A percentile compares a stretch with the other conserved stretches of the same genome.
phyloP scores from a whole-genome alignment of 2,888 invertebrate genomes.

The Ceratothoa steindachneri region DNA sequence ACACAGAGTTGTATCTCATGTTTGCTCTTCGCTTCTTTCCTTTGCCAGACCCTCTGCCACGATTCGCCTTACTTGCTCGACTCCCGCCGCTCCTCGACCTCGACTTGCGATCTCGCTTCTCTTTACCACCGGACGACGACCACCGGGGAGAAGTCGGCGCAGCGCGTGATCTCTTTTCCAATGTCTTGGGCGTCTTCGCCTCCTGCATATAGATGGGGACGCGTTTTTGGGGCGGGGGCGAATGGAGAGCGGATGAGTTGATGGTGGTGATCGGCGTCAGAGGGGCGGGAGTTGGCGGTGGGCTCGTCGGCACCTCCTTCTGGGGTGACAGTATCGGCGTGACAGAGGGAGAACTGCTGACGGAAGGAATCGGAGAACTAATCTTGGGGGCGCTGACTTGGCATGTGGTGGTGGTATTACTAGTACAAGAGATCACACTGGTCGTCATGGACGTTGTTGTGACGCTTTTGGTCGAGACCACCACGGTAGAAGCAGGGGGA shows the following conservation, averaged over 20 bases:
- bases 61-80: conserved; percentile 22
- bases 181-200: conserved; percentile 16
- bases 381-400: not conserved
- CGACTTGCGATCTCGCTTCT: conserved; percentile 27
- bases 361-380: conserved; percentile 2
- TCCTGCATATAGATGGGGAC: conserved; percentile 44
- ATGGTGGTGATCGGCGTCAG: not conserved
- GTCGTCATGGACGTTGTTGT: not conserved
- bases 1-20: conserved; percentile 32
- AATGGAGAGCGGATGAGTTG: not conserved
- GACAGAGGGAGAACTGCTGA: not conserved
- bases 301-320: conserved; percentile 7
- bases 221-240: conserved; percentile 28
- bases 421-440: conserved; percentile 5
- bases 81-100: conserved; percentile 17
- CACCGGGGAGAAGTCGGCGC: conserved; percentile 37
- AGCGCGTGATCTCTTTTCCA: conserved; percentile 38
- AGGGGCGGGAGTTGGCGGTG: too few relatives aligned
- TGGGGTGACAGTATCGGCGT: too few relatives aligned
- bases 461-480: not conserved
- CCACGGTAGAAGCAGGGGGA: not conserved
- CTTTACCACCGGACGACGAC: conserved; percentile 36
- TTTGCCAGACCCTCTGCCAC: conserved; percentile 26
- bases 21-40: conserved; percentile 29
- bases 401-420: not conserved